Base-by-base conservation (phyloP, 1,140 invertebrate species). In the Eciton burchellii region DNA sequence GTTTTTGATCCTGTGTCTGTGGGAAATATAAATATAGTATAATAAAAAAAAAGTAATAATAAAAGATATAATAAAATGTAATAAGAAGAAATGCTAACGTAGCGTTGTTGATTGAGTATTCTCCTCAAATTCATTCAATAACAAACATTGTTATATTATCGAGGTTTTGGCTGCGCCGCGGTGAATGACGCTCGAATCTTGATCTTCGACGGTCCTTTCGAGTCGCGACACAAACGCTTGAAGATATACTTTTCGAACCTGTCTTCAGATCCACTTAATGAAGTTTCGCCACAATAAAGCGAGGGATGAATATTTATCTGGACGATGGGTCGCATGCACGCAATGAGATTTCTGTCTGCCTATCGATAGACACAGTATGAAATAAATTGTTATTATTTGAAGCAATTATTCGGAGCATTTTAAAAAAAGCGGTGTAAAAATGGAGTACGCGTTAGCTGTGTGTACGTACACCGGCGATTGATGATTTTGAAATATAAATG, bases 171-270 rank as follows among this genome's bases (percentile, higher is more conserved):
- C 3, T 63, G 11, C 5, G 8, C 24, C n/a, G 6, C 21, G 21
- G 54, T 73, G 26, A 59, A 59, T 29, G 19, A 62, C 19, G 24
- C 19, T 49, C 21, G 19, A 19, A 45, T 73, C n/a, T 59, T 11
- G 3, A 16, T 59, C 9, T 59, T 6, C 21, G 19, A 12, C 35
- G 19, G 56, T 29, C 68, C 35, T 43, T 72, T 57, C 26, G 14
- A 19, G 49, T 41, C 9, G 9, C 43, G 5, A 0, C 70, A 43
- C 19, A 19, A 56, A 45, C 43, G 2, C 19, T 52, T 45, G n/a
- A 68, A 68, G 65, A 68, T 68, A 47, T 47, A 68, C 65, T 68
- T 68, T 68, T 29, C 65, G 49, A 68, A 68, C 65, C 47, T 43
- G 47, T 68, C 65, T 68, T 24, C 14, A n/a, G 12, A 59, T 16